Percentiles rank a stretch among this genome's conserved stretches.
phyloP scores from a whole-genome alignment of 2,113 vertebrate genomes.

The Ictalurus furcatus region DNA sequence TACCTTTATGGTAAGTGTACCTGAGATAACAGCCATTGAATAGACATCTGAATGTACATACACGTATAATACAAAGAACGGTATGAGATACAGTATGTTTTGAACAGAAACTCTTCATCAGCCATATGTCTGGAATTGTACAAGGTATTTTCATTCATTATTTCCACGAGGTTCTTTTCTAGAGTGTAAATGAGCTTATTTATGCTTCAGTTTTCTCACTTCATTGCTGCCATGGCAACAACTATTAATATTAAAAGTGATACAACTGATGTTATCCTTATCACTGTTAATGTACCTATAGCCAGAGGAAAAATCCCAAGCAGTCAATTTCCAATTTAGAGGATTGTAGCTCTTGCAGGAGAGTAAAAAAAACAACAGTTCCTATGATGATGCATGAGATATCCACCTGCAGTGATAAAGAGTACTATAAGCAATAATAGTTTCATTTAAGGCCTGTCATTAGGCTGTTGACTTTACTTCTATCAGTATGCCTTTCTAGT shows the following conservation, averaged over 20 bases:
- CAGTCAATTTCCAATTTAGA: background rate
- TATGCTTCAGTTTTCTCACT: background rate
- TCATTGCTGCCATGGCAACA: background rate
- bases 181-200: background rate
- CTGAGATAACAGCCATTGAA: background rate
- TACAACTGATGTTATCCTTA: background rate
- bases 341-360: background rate
- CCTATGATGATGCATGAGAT: background rate
- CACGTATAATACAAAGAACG: background rate
- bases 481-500: background rate
- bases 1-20: background rate
- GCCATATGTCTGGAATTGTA: background rate
- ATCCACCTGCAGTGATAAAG: background rate
- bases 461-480: background rate
- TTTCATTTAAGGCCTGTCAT: background rate
- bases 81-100: background rate
- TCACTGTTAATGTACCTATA: background rate
- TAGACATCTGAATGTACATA: background rate
- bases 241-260: background rate
- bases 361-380: background rate
- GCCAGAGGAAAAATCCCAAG: background rate
- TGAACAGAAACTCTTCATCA: background rate
- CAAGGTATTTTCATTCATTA: no score
- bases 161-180: background rate
- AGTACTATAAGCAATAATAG: background rate